Evolutionary conservation across 1,140 invertebrate species (phyloP).

Genomic region (Oscheius sp.): DNA sequence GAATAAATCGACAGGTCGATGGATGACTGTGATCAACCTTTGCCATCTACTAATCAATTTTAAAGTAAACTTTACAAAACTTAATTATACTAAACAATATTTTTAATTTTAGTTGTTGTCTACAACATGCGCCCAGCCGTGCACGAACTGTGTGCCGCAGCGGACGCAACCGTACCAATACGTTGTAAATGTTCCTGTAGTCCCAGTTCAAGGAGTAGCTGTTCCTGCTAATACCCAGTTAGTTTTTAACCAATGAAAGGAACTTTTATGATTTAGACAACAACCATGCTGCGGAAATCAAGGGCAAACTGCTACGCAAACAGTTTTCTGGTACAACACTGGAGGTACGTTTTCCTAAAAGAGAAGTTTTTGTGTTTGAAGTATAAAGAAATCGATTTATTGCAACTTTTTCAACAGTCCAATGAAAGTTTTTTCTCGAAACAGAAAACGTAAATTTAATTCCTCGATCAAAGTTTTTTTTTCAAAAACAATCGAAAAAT

Average conservation of each 20-base stretch:
- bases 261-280: too few relatives aligned
- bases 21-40: not conserved
- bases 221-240: slow-evolving; percentile 8
- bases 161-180: slow-evolving; percentile 14
- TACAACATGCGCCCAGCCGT: slow-evolving; percentile 9
- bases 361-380: too few relatives aligned
- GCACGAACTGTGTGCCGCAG: slow-evolving; percentile 22
- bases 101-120: slow-evolving; percentile 11
- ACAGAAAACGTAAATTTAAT: too few relatives aligned
- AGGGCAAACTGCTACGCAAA: too few relatives aligned
- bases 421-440: too few relatives aligned
- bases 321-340: too few relatives aligned
- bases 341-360: too few relatives aligned
- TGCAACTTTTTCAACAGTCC: too few relatives aligned
- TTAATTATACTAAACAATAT: not conserved
- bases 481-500: too few relatives aligned
- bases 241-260: not conserved
- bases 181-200: slow-evolving; percentile 18
- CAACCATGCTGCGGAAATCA: too few relatives aligned
- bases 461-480: too few relatives aligned
- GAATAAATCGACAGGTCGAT: not conserved
- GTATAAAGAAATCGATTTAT: too few relatives aligned
- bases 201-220: slow-evolving; percentile 17
- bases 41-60: not conserved
- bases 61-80: not conserved